Base-by-base conservation (phyloP, 2,888 invertebrate species). In the Drosophila tanythrix region DNA sequence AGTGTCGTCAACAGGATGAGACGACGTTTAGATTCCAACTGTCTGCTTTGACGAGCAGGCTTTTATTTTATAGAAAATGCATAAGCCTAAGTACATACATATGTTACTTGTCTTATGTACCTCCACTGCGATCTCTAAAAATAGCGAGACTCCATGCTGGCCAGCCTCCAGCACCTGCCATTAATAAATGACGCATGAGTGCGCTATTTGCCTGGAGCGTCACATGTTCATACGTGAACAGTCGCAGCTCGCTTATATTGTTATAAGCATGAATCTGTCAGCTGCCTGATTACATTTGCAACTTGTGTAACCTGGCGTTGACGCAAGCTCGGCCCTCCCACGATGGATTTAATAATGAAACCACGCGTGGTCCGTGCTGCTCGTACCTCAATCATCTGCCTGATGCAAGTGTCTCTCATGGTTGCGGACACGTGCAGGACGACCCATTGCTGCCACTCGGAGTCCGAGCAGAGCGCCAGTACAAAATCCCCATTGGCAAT, bases 321-420 rank as follows among this genome's bases (percentile, higher is more conserved):
- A 15, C 33, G 2, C 13, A 3, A 27, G 70, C 21, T 48, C 29
- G 21, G 29, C n/a, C 18, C 15, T n/a, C 7, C 25, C 46, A n/a
- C 33, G 15, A 21, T 53, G 43, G 50, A 79, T 63, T 68, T 76
- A 60, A 53, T 51, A 81, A 63, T 76, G 66, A 61, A 77, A 63
- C 60, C 77, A 77, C 63, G 81, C 66, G 63, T 60, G 67, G 72
- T 31, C 63, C 73, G 63, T 63, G 66, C 66, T 50, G 48, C 67
- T 27, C 70, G 38, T 63, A 50, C 72, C 77, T 81, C 77, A 76
- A 71, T 77, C 77, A 81, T 76, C 29, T 62, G 72, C 38, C 57
- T 51, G 72, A 36, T 81, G 77, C 77, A 53, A 72, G 73, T 57
- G 33, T 61, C 55, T 75, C 21, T 21, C 51, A 40, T 59, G 52